A percentile compares a stretch with the other conserved stretches of the same genome.
Conservation (phyloP, 2,888 invertebrate genomes). For the Homarus gammarus region DNA sequence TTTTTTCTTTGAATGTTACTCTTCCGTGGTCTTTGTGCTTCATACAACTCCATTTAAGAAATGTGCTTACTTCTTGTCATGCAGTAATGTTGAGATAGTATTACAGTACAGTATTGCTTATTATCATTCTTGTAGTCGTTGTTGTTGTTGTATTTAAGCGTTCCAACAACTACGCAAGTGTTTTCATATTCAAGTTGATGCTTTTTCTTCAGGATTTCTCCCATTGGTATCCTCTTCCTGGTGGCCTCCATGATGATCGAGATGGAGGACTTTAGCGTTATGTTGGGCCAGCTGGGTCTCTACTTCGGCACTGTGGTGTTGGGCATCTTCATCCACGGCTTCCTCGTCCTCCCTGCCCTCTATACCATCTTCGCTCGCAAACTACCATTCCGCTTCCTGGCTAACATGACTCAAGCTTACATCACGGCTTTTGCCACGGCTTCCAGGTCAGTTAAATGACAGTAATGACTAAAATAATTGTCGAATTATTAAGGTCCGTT, state of each 20-base stretch:
- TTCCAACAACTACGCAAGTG: background rate
- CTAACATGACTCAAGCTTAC: constrained; percentile 79
- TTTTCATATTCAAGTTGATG: too few relatives aligned
- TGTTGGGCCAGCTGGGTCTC: constrained; percentile 92
- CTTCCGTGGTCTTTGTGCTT: too few relatives aligned
- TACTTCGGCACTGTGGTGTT: constrained; percentile 95
- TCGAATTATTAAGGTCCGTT: too few relatives aligned
- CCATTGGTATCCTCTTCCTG: constrained; percentile 92
- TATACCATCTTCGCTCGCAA: constrained; percentile 90
- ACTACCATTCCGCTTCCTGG: constrained; percentile 85
- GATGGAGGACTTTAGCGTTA: constrained; percentile 90
- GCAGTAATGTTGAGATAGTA: too few relatives aligned
- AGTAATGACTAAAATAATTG: background rate
- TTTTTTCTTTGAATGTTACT: too few relatives aligned
- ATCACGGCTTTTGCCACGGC: constrained; percentile 78
- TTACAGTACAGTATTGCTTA: too few relatives aligned
- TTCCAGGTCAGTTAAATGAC: constrained; percentile 73
- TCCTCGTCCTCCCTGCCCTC: constrained; percentile 91
- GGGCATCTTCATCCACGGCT: constrained; percentile 95
- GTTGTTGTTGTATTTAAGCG: too few relatives aligned
- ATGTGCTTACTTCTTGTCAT: too few relatives aligned
- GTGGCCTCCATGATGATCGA: constrained; percentile 94
- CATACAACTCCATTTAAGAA: too few relatives aligned
- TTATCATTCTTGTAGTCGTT: too few relatives aligned
- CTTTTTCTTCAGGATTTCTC: constrained; percentile 87